Evolutionary conservation across 2,113 vertebrate species (phyloP).

Genomic region (Myotis davidii): DNA sequence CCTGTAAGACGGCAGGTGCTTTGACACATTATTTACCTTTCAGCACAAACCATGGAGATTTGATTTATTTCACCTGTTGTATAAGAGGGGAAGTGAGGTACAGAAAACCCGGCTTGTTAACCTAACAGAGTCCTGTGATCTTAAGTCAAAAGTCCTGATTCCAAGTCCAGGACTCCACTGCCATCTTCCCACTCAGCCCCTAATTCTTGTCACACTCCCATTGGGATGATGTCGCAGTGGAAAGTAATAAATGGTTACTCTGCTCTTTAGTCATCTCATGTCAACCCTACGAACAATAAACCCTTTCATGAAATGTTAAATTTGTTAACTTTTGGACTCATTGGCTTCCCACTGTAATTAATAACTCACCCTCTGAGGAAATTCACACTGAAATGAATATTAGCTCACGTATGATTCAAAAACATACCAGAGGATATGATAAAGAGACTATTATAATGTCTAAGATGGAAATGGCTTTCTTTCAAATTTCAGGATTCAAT

Average conservation of each 20-base stretch:
- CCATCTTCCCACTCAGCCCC: too few species aligned
- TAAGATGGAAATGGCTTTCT: not conserved
- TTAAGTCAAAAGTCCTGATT: not conserved
- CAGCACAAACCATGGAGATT: not conserved
- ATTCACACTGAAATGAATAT: conserved; percentile 28
- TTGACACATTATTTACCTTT: not conserved
- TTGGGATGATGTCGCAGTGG: not conserved
- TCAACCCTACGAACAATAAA: not conserved
- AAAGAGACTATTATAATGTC: not conserved
- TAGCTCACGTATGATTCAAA: not conserved
- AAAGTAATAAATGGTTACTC: not conserved
- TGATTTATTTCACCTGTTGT: not conserved
- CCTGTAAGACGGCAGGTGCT: not conserved
- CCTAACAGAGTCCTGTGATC: not conserved
- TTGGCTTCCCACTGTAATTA: not conserved
- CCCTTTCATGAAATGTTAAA: not conserved
- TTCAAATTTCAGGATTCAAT: not conserved
- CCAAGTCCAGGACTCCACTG: not conserved
- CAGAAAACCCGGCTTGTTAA: not conserved
- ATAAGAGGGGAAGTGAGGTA: not conserved
- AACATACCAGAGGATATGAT: not conserved
- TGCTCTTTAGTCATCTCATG: not conserved
- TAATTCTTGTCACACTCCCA: not conserved
- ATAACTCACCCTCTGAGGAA: not conserved
- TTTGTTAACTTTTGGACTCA: not conserved